Percentiles rank a stretch among this genome's conserved stretches.
Conservation (phyloP, 2,888 invertebrate genomes). For the Horisme vitalbata region DNA sequence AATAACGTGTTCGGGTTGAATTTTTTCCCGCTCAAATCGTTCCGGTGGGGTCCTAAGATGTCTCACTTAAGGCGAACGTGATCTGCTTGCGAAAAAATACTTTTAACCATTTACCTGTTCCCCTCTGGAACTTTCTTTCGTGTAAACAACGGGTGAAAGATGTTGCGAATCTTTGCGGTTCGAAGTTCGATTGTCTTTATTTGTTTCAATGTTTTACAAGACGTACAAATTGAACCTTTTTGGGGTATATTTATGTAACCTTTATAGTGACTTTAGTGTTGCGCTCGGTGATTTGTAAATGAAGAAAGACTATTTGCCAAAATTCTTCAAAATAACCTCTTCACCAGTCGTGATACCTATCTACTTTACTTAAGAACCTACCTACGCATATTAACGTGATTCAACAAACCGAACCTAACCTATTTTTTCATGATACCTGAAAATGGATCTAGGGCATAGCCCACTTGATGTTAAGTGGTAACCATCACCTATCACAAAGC, state of each 20-base stretch:
- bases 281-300: no score
- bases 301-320: no score
- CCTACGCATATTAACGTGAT: no score
- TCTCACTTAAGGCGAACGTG: conserved; percentile 81
- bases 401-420: no score
- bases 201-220: conserved; percentile 45
- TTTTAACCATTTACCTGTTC: conserved; percentile 68
- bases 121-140: conserved; percentile 49
- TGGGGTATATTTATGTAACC: conserved; percentile 8
- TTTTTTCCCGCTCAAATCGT: conserved; percentile 65
- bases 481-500: no score
- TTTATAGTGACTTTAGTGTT: no score
- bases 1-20: conserved; percentile 58
- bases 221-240: conserved; percentile 44
- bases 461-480: no score
- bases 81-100: conserved; percentile 78
- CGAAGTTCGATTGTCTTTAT: conserved; percentile 62
- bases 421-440: no score
- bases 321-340: no score
- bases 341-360: no score
- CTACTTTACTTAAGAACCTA: no score
- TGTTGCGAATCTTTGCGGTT: conserved; percentile 66
- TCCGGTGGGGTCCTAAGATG: conserved; percentile 65
- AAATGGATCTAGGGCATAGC: no score
- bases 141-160: conserved; percentile 72